Evolutionary conservation across 2,797 vertebrate genomes (phyloP), one percentile per base, ranked within the genome.

Genomic region (Ptychobarbus kaznakovi): DNA sequence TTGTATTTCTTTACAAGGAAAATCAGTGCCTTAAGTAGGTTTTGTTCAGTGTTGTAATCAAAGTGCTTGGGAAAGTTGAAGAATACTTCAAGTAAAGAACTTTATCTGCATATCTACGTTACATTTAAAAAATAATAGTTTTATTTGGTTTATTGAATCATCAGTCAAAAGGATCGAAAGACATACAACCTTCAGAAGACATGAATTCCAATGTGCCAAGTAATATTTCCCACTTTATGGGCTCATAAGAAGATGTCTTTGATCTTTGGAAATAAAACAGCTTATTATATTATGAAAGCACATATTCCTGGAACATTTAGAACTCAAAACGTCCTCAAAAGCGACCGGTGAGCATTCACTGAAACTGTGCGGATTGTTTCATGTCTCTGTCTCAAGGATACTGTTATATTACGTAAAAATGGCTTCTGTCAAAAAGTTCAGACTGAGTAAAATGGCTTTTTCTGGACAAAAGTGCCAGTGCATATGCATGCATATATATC

Each of bases 1-100:
- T 61, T 28, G 2, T 28, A 25, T 1, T 73, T n/a, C 44, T 13
- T 46, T 44, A 44, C 6, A 15, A 70, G 11, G 11, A 42, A 83
- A 80, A n/a, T 49, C 65, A 25, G 15, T 49, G 82, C 73, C 79
- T 3, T 74, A 72, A 82, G 61, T 28, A 63, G n/a, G 58, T 12
- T 85, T 73, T 80, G 8, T 61, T 65, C 25, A 20, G 6, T 20
- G n/a, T 32, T 25, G 10, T 49, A 32, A 3, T 49, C 2, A 74
- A 49, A 32, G 25, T 6, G 68, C 5, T n/a, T 46, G 42, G 8
- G 12, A 72, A 72, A 72, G 42, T 25, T 72, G 42, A 25, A 46
- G 68, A 70, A 42, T 13, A 42, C 68, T 42, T 66, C 28, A 16
- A 70, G 5, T 63, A 28, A 28, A 63, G 66, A 70, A 73, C 42